Conservation (phyloP, 2,888 invertebrate species). For the Meiosimyza platycephala region DNA sequence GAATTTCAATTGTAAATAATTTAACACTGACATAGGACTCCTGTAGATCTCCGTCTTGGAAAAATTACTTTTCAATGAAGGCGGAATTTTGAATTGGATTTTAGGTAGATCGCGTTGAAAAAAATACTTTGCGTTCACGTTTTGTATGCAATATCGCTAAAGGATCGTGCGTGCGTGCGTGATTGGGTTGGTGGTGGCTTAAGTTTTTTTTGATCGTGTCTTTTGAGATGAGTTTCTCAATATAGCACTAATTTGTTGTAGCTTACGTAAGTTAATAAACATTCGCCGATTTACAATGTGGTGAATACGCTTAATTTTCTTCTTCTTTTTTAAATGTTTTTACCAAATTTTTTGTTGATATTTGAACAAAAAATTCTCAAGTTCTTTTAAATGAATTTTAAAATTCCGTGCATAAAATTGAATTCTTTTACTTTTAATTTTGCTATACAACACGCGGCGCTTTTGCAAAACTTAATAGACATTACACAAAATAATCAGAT, state of each 20-base stretch:
- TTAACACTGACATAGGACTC: constrained; percentile 67
- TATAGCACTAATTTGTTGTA: constrained; percentile 10
- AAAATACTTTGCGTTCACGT: neutral
- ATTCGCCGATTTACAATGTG: constrained; percentile 6
- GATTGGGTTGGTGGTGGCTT: neutral
- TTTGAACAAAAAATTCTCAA: neutral
- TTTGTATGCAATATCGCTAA: neutral
- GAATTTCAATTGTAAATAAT: constrained; percentile 61
- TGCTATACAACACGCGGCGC: constrained; percentile 38
- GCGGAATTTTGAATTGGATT: constrained; percentile 59
- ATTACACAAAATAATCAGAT: constrained; percentile 39
- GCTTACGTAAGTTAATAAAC: constrained; percentile 7
- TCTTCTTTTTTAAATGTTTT: neutral
- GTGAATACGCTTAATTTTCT: neutral
- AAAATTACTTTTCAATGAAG: constrained; percentile 55
- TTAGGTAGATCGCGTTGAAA: constrained; percentile 29
- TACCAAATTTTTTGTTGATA: neutral
- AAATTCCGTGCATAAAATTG: neutral
- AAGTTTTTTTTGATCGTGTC: neutral
- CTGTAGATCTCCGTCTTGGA: constrained; percentile 62
- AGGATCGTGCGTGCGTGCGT: neutral
- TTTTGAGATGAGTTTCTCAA: constrained; percentile 15
- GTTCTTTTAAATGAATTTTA: neutral
- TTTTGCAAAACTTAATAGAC: constrained; percentile 42
- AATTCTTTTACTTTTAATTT: constrained; percentile 32